Conservation (phyloP, 2,113 vertebrate genomes). For the Engraulis encrasicolus region DNA sequence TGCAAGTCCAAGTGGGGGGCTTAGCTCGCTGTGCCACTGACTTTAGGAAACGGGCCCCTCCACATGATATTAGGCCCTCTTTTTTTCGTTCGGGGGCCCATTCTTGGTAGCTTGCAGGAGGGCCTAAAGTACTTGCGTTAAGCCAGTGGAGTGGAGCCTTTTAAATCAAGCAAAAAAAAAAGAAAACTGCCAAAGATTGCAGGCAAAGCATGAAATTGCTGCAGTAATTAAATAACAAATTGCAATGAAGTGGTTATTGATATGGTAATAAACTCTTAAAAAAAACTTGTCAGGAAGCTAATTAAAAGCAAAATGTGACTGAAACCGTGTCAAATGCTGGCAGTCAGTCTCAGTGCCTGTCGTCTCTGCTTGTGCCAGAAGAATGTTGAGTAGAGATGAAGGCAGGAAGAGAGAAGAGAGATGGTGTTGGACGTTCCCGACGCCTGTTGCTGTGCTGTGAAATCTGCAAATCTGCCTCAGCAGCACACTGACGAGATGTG, state of each 20-base stretch:
- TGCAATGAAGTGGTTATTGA: constrained; percentile 30
- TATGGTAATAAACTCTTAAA: background rate
- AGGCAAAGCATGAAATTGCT: background rate
- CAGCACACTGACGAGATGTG: background rate
- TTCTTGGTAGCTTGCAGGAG: too few relatives aligned
- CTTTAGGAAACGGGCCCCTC: too few relatives aligned
- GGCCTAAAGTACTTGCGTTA: too few relatives aligned
- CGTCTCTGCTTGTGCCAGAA: background rate
- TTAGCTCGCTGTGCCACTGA: too few relatives aligned
- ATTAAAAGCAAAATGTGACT: constrained; percentile 31
- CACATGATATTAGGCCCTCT: too few relatives aligned
- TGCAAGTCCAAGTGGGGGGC: too few relatives aligned
- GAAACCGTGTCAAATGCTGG: constrained; percentile 20
- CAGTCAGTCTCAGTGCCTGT: constrained; percentile 5
- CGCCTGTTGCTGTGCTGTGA: background rate
- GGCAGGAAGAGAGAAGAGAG: background rate
- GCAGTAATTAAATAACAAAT: constrained; percentile 45
- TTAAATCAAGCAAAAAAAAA: too few relatives aligned
- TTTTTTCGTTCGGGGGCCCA: too few relatives aligned
- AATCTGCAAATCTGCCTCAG: background rate
- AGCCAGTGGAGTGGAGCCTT: background rate
- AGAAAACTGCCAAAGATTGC: background rate
- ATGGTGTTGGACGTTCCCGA: background rate
- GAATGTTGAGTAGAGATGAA: background rate
- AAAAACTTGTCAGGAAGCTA: constrained; percentile 27